Evolutionary conservation across 2,113 vertebrate species (phyloP).

Genomic region (Vireo altiloquus): DNA sequence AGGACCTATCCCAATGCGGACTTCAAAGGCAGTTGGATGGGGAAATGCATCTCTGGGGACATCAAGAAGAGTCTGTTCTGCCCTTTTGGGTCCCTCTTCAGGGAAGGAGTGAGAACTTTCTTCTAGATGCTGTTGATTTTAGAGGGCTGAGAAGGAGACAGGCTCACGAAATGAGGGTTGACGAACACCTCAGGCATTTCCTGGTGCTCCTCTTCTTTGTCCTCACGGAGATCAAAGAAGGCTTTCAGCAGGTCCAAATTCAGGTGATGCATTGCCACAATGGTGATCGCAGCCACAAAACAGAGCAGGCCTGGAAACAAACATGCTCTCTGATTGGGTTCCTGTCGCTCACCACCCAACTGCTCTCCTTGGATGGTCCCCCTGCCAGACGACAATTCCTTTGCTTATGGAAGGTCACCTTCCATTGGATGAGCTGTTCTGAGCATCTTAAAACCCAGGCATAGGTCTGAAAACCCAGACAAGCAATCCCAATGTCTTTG

Average conservation of each 20-base stretch:
- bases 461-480: neutral
- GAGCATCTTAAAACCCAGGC: neutral
- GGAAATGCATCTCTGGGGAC: neutral
- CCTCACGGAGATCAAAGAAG: conserved; percentile 77
- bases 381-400: neutral
- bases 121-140: neutral
- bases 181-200: neutral
- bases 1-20: rapidly evolving
- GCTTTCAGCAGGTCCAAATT: conserved; percentile 76
- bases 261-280: conserved; percentile 76
- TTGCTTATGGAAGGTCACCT: neutral
- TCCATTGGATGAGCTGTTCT: neutral
- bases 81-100: neutral
- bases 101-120: neutral
- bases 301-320: conserved; percentile 82
- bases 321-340: rapidly evolving
- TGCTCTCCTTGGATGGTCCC: neutral
- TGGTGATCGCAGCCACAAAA: conserved; percentile 72
- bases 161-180: neutral
- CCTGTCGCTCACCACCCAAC: neutral
- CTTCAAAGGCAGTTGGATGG: neutral
- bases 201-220: conserved; percentile 64
- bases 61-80: neutral
- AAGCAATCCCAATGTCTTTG: neutral
- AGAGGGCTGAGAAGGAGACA: neutral